phyloP scores from a whole-genome alignment of 30 jellyfish, hydroid and myxozoan genomes.

The Turritopsis rubra region DNA sequence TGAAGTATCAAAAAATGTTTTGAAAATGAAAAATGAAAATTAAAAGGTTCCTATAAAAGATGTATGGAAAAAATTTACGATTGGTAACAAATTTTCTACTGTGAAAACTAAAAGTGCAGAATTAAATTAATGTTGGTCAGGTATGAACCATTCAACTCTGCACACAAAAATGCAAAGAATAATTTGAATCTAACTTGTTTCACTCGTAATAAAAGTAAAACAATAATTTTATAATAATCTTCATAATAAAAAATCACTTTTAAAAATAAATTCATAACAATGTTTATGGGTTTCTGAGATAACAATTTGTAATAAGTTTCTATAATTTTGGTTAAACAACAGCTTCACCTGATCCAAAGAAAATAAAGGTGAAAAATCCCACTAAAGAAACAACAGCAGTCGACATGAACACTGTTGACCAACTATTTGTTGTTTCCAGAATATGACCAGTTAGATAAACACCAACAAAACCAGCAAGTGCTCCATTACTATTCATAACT shows the following conservation, averaged over 20 bases:
- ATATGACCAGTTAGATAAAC: slow-evolving; percentile 79
- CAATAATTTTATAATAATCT: no score
- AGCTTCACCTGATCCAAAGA: not conserved
- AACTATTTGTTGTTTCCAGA: slow-evolving; percentile 64
- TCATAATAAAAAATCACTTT: no score
- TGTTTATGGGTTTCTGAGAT: not conserved
- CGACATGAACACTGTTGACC: slow-evolving; percentile 82
- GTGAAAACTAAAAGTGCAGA: no score
- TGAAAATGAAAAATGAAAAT: not conserved
- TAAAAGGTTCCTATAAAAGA: not conserved
- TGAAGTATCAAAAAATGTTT: not conserved
- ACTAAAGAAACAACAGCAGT: slow-evolving; percentile 65
- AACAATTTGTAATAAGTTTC: not conserved
- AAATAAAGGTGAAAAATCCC: slow-evolving; percentile 43
- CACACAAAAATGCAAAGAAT: no score
- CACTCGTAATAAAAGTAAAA: no score
- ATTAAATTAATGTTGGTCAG: no score
- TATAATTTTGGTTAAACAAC: not conserved
- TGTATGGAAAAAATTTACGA: not conserved
- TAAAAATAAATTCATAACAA: not conserved
- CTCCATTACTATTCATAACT: slow-evolving; percentile 74
- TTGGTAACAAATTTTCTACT: not conserved
- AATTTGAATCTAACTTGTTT: no score
- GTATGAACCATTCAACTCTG: no score
- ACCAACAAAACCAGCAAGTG: slow-evolving; percentile 86